Evolutionary conservation across 2,113 vertebrate genomes (phyloP).

Genomic region (Oryzias celebensis): DNA sequence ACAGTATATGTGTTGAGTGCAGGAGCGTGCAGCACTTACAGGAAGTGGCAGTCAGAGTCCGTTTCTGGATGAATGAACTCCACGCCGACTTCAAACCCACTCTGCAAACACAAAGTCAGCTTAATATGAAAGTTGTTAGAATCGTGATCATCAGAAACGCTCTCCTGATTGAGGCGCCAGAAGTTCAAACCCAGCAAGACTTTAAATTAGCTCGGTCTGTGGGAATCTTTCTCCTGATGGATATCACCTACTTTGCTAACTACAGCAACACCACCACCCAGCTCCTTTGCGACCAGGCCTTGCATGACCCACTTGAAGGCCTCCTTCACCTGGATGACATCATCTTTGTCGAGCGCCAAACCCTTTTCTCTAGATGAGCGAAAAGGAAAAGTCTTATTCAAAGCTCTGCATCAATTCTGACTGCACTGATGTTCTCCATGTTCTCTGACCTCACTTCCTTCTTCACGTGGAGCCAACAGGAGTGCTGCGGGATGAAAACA

Average conservation of each 20-base stretch:
- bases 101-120: slow-evolving; percentile 68
- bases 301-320: slow-evolving; percentile 96
- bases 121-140: background rate
- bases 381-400: background rate
- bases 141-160: too few species aligned
- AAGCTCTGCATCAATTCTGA: background rate
- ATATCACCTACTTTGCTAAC: slow-evolving; percentile 82
- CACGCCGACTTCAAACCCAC: slow-evolving; percentile 89
- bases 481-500: slow-evolving; percentile 75
- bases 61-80: slow-evolving; percentile 91
- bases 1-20: too few species aligned
- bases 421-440: background rate
- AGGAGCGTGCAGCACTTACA: slow-evolving; percentile 80
- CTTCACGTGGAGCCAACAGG: slow-evolving; percentile 91
- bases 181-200: background rate
- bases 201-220: background rate
- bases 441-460: slow-evolving; percentile 84
- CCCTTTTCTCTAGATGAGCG: slow-evolving; percentile 82
- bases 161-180: background rate
- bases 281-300: slow-evolving; percentile 82
- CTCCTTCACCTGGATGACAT: slow-evolving; percentile 91
- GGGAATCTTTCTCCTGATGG: background rate
- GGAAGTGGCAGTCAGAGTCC: slow-evolving; percentile 91
- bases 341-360: slow-evolving; percentile 81
- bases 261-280: slow-evolving; percentile 84